Base-by-base conservation (phyloP, 2,888 invertebrate genomes). In the Diarsia brunnea region DNA sequence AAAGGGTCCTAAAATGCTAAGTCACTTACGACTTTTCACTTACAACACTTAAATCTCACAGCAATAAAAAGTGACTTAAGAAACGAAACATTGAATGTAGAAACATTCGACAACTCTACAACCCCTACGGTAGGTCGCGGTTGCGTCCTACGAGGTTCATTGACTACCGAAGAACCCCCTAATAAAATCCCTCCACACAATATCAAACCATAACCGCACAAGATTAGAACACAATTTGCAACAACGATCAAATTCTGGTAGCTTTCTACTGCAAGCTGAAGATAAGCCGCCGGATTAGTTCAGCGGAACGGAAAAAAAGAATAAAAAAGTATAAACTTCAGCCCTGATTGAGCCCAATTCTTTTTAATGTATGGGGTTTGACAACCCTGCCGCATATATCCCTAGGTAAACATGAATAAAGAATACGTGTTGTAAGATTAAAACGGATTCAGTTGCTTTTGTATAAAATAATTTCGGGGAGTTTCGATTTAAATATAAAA, bases 101-200 rank as follows among this genome's bases (percentile, higher is more conserved):
- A 85, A 82, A 86, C 81, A 77, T 87, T 89, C 88, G 91, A 89
- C 92, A 95, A 95, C 91, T 84, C 81, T 75, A 81, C 84, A 90
- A 90, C 90, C 94, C 92, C 94, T 95, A 94, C 90, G 92, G 94
- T 95, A 96, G 96, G 95, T 95, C 96, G 95, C 92, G 95, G 95
- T 94, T 94, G 90, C 90, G 89, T 90, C 91, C 91, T 83, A 86
- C 87, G 85, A 92, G 93, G 93, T 95, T 95, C 95, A 95, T 94
- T 94, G 94, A 94, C 94, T 94, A 93, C 88, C 85, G 78, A 83
- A 82, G 85, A 89, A 91, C 92, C 93, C 94, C 94, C 93, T 91
- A 87, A 85, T 81, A 82, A 80, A 75, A 84, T 43, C 71, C 55
- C 14, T 43, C 61, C 89, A 90, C 38, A 43, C 84, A 31, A 93